Conservation (phyloP, 2,113 vertebrate species). For the Thamnophis sirtalis region DNA sequence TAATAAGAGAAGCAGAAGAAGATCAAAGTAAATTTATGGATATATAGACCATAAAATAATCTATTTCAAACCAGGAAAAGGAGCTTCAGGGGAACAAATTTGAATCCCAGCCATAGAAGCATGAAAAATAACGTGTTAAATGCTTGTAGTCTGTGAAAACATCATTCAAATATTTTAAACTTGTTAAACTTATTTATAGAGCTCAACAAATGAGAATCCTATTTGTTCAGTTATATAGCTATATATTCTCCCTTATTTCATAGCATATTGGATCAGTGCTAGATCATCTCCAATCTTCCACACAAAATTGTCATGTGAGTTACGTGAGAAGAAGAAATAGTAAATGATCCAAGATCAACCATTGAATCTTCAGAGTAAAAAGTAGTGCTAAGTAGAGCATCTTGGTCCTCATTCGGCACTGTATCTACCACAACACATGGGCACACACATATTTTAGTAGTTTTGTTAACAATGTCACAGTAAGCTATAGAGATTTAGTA, state of each 20-base stretch:
- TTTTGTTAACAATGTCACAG: not conserved
- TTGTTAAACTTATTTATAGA: not conserved
- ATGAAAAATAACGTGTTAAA: not conserved
- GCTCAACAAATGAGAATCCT: not conserved
- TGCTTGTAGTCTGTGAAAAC: not conserved
- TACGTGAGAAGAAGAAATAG: not conserved
- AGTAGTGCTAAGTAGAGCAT: not conserved
- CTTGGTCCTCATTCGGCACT: not conserved
- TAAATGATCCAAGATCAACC: not conserved
- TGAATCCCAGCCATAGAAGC: not conserved
- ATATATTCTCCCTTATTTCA: not conserved
- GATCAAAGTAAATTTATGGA: not conserved
- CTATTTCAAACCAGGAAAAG: not conserved
- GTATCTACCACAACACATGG: not conserved
- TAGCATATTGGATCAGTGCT: not conserved
- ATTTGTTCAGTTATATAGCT: not conserved
- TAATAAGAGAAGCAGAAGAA: not conserved
- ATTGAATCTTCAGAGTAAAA: not conserved
- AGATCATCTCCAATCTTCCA: not conserved
- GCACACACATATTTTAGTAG: not conserved
- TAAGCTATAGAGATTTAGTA: not conserved
- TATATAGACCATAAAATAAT: not conserved
- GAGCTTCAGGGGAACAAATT: not conserved
- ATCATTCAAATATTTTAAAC: not conserved
- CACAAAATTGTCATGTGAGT: not conserved